Evolutionary conservation across 2,113 vertebrate species (phyloP).

Genomic region (Tor tambroides): DNA sequence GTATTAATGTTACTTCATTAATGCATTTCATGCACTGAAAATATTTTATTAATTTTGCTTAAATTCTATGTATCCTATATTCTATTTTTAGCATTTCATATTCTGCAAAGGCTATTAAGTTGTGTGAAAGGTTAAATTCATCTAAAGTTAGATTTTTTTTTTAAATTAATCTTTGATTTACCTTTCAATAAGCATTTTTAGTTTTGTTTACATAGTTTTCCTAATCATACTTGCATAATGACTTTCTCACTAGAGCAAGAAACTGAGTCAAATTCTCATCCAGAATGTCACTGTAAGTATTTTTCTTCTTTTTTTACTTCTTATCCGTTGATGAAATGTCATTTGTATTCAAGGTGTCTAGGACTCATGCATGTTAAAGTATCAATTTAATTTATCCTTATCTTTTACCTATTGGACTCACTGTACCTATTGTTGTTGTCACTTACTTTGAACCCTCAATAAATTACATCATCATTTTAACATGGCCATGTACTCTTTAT

Average conservation of each 20-base stretch:
- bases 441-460: constrained; percentile 21
- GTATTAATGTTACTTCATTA: neutral
- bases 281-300: constrained; percentile 81
- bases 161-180: neutral
- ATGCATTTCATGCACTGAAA: constrained; percentile 3
- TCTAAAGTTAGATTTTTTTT: neutral
- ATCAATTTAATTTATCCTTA: neutral
- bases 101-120: neutral
- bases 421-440: constrained; percentile 8
- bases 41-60: constrained; percentile 59
- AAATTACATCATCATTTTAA: constrained; percentile 3
- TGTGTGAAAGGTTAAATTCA: neutral
- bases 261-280: constrained; percentile 67
- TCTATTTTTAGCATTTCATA: constrained; percentile 67
- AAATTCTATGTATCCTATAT: constrained; percentile 35
- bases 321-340: neutral
- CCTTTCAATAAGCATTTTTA: too few relatives aligned
- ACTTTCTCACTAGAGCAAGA: constrained; percentile 76
- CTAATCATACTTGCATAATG: neutral
- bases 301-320: neutral
- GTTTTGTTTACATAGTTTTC: too few relatives aligned
- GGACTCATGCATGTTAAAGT: neutral
- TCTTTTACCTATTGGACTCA: constrained; percentile 4
- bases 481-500: neutral
- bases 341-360: neutral